Percentiles rank a stretch among this genome's conserved stretches.
These are phyloP conservation scores for Drosophila mimetica DNA, from an alignment of 2,888 invertebrate genomes.

Conservation along the genomic window DNA sequence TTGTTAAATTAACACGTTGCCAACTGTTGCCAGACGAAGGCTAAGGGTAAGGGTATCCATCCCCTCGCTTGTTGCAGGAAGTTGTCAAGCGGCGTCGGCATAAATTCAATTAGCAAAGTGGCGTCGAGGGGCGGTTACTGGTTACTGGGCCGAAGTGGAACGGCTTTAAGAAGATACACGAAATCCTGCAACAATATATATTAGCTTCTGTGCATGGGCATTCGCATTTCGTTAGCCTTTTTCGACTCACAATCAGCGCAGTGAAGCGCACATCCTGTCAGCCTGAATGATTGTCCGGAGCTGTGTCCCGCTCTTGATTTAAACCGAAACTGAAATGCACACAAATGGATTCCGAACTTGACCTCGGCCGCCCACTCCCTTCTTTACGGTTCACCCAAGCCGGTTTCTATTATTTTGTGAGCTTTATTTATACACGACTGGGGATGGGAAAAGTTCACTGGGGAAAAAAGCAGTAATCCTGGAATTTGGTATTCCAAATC, in stretches of 20 bases:
- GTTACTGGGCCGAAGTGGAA: neutral
- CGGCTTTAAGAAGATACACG: conserved; percentile 15
- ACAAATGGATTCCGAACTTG: conserved; percentile 78
- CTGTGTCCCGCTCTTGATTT: conserved; percentile 62
- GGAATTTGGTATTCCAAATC: too few species aligned
- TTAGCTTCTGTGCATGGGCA: conserved; percentile 31
- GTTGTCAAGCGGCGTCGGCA: conserved; percentile 72
- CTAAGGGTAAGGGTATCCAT: too few species aligned
- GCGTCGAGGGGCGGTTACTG: conserved; percentile 40
- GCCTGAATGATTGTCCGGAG: conserved; percentile 73
- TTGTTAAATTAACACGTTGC: conserved; percentile 73
- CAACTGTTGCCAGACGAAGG: conserved; percentile 69
- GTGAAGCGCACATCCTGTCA: conserved; percentile 80
- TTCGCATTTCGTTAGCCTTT: conserved; percentile 44
- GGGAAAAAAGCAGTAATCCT: neutral
- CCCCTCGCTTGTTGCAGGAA: conserved; percentile 49
- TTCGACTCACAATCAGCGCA: conserved; percentile 75
- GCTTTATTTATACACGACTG: conserved; percentile 32
- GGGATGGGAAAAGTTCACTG: conserved; percentile 2
- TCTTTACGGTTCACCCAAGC: neutral
- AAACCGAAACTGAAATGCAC: conserved; percentile 80
- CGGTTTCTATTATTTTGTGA: conserved; percentile 63
- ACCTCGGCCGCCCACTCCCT: conserved; percentile 27
- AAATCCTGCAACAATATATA: conserved; percentile 22
- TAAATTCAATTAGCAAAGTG: conserved; percentile 79